A percentile compares a stretch with the other conserved stretches of the same genome.
Conservation (phyloP, 2,113 vertebrate species). For the Chionodraco myersi region DNA sequence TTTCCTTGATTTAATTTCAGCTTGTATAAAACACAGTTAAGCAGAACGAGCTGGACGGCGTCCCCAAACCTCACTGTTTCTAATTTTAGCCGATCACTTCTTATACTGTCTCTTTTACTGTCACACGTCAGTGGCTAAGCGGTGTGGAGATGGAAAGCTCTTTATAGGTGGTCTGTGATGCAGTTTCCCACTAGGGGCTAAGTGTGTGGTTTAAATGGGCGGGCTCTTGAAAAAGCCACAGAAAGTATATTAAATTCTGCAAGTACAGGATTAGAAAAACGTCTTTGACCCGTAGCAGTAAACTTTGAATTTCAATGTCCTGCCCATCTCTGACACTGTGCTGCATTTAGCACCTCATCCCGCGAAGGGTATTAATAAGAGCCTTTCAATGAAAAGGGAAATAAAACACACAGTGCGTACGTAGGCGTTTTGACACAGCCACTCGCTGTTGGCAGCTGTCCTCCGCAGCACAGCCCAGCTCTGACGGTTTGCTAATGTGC, state of each 20-base stretch:
- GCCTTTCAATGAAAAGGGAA: conserved; percentile 40
- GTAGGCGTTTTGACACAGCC: conserved; percentile 54
- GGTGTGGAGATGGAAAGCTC: conserved; percentile 23
- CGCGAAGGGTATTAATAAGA: neutral
- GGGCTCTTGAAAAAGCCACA: conserved; percentile 34
- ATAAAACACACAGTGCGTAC: conserved; percentile 27
- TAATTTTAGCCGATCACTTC: conserved; percentile 42
- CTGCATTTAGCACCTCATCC: conserved; percentile 2
- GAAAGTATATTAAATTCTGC: conserved; percentile 21
- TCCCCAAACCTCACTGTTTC: conserved; percentile 6
- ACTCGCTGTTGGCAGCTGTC: conserved; percentile 57
- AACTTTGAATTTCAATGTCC: conserved; percentile 16
- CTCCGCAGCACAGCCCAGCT: conserved; percentile 36
- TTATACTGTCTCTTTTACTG: conserved; percentile 1
- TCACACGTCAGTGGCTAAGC: neutral
- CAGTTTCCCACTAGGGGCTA: conserved; percentile 29
- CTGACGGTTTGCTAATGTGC: conserved; percentile 47
- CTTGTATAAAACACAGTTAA: conserved; percentile 28
- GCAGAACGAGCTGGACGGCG: neutral
- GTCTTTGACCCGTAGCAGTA: conserved; percentile 18
- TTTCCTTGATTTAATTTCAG: conserved; percentile 48
- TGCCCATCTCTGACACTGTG: neutral
- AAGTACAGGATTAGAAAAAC: conserved; percentile 11
- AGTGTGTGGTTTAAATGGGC: conserved; percentile 47
- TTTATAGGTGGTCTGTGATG: conserved; percentile 43